Conservation (phyloP, 2,113 vertebrate species). For the Papio anubis region DNA sequence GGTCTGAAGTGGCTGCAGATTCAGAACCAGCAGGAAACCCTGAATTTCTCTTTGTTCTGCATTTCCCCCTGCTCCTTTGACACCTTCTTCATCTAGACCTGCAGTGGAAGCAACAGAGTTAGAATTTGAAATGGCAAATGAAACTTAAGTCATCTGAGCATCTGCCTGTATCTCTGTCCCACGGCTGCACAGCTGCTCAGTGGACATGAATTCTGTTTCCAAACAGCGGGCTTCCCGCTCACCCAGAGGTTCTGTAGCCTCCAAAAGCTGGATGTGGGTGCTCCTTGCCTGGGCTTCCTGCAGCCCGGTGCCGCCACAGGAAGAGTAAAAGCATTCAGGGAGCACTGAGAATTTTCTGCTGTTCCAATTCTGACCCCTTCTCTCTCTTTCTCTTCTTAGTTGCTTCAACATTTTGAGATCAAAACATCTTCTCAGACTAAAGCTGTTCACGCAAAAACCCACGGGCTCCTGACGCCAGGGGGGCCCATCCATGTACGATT, state of each 20-base stretch:
- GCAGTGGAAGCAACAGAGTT: neutral
- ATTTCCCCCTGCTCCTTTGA: neutral
- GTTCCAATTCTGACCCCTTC: constrained; percentile 40
- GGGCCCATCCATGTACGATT: constrained; percentile 89
- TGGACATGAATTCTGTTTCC: neutral
- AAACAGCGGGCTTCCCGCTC: too few relatives aligned
- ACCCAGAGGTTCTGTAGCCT: neutral
- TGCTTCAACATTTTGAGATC: constrained; percentile 92
- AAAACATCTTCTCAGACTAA: constrained; percentile 84
- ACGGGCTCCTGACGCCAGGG: constrained; percentile 90
- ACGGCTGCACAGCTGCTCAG: neutral
- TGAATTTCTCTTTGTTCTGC: neutral
- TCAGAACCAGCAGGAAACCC: neutral
- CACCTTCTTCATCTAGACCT: neutral
- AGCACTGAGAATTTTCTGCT: neutral
- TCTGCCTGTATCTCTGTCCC: neutral
- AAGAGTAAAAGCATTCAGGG: neutral
- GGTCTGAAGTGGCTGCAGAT: neutral
- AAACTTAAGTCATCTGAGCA: neutral
- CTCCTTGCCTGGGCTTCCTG: neutral
- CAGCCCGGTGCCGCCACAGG: neutral
- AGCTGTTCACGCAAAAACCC: constrained; percentile 90
- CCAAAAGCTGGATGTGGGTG: neutral
- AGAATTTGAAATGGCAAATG: neutral
- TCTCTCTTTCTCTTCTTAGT: constrained; percentile 81